A percentile compares a stretch with the other conserved stretches of the same genome.
phyloP scores from a whole-genome alignment of 2,797 vertebrate species.

The Dryobates pubescens region DNA sequence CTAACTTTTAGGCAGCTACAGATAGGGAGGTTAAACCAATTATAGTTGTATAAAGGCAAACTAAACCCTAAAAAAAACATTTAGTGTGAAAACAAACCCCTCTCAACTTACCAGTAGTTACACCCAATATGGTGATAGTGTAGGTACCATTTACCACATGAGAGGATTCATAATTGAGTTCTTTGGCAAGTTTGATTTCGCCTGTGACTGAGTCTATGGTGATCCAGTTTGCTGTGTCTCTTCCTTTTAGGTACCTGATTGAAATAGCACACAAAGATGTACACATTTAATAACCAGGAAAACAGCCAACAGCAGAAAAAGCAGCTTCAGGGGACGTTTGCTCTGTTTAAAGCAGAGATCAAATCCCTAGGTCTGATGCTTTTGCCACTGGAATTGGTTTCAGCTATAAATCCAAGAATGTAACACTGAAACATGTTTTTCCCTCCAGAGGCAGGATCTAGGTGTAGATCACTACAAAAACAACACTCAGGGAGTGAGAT shows the following conservation, averaged over 20 bases:
- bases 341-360: not conserved
- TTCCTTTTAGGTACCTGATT: constrained; percentile 86
- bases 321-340: not conserved
- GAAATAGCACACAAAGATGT: not conserved
- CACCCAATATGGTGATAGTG: constrained; percentile 85
- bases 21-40: not conserved
- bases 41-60: not conserved
- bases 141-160: constrained; percentile 90
- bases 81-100: not conserved
- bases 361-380: not conserved
- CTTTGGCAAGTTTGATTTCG: constrained; percentile 87
- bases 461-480: not conserved
- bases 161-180: constrained; percentile 88
- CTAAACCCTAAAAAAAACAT: not conserved
- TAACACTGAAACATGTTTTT: not conserved
- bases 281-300: not conserved
- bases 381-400: not conserved
- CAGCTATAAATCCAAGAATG: not conserved
- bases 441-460: not conserved
- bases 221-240: constrained; percentile 89
- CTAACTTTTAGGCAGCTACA: not conserved
- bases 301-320: not conserved
- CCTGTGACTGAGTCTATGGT: constrained; percentile 84
- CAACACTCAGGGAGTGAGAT: fast-evolving
- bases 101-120: constrained; percentile 84